phyloP scores from a whole-genome alignment of 2,113 vertebrate species.

The Narcine bancroftii region DNA sequence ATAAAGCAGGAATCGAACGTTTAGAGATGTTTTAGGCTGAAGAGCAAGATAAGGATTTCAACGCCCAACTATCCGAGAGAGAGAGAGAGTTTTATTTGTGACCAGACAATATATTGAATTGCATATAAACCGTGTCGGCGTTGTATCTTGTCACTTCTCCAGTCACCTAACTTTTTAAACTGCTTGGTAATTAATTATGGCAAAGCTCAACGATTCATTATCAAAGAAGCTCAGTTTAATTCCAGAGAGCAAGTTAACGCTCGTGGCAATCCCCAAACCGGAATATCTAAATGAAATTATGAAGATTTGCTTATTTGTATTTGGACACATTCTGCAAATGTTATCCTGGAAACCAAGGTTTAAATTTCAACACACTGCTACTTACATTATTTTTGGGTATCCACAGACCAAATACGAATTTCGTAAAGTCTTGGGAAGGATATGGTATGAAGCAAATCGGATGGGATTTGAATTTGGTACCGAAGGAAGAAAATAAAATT shows the following conservation, averaged over 20 bases:
- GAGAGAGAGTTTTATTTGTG: background rate
- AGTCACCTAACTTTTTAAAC: background rate
- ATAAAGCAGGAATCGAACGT: background rate
- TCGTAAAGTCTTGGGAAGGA: background rate
- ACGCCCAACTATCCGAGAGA: background rate
- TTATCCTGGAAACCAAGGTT: background rate
- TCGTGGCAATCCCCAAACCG: background rate
- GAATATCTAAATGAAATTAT: background rate
- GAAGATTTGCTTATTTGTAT: background rate
- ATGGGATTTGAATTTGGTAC: background rate
- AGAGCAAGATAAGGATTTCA: background rate
- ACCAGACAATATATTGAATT: background rate
- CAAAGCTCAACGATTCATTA: background rate
- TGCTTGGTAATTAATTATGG: background rate
- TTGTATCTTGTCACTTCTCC: background rate
- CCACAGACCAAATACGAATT: background rate
- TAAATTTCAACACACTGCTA: background rate
- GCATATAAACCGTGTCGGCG: background rate
- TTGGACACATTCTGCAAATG: background rate
- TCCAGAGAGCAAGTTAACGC: background rate
- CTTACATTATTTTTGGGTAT: background rate
- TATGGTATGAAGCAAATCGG: background rate
- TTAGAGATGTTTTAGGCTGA: background rate
- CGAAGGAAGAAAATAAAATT: too few species aligned
- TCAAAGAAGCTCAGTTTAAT: background rate